Evolutionary conservation across 2,888 invertebrate genomes (phyloP).

Genomic region (Sinopyrophorus schimmeli): DNA sequence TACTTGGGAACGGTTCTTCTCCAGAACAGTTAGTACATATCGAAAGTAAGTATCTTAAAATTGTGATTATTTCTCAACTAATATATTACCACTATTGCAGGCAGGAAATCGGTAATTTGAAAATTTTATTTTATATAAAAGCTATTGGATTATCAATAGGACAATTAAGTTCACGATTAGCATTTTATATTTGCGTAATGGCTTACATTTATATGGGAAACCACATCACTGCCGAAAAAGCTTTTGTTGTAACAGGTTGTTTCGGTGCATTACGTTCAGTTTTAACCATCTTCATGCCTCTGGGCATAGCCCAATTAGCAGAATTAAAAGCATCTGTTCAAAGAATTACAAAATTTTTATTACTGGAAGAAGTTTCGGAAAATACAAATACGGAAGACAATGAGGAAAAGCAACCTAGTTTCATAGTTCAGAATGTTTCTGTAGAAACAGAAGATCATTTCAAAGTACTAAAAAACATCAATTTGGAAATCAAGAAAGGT

Average conservation of each 20-base stretch:
- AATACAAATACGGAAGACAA: conserved; percentile 21
- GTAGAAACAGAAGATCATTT: conserved; percentile 60
- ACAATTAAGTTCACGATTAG: conserved; percentile 44
- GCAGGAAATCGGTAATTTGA: conserved; percentile 65
- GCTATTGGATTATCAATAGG: conserved; percentile 44
- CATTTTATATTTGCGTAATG: conserved; percentile 48
- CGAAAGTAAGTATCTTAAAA: conserved; percentile 63
- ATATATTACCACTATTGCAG: conserved; percentile 53
- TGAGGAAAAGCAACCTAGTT: neutral
- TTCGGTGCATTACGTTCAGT: conserved; percentile 84
- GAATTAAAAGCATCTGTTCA: conserved; percentile 76
- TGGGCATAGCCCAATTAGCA: conserved; percentile 78
- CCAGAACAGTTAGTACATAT: conserved; percentile 69
- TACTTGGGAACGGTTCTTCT: conserved; percentile 84
- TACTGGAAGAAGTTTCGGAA: conserved; percentile 43
- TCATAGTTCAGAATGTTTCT: conserved; percentile 59
- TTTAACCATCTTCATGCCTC: conserved; percentile 88
- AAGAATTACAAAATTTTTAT: conserved; percentile 65
- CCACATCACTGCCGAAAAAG: conserved; percentile 77
- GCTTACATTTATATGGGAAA: conserved; percentile 72
- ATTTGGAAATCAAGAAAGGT: conserved; percentile 49
- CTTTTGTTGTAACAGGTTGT: conserved; percentile 88
- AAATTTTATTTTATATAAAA: conserved; percentile 46
- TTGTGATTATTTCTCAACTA: neutral
- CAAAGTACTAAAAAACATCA: conserved; percentile 50